These are phyloP conservation scores for Ptychodera flava DNA, from an alignment of 35 echinoderm and acorn worm species.

Conservation along the genomic window DNA sequence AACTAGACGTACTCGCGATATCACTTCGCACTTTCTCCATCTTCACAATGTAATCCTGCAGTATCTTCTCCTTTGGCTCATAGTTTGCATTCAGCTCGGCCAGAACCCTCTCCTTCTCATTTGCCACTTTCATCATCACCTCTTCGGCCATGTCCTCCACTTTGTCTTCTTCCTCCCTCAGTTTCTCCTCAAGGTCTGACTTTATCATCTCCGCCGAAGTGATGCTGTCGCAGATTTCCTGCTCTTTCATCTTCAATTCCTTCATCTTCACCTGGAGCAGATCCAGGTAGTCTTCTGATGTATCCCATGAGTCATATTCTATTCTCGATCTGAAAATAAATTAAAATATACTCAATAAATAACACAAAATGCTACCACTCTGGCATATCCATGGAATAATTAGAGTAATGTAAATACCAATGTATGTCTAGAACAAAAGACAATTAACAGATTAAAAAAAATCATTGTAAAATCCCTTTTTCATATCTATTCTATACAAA, in stretches of 20 bases:
- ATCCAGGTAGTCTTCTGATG: background rate
- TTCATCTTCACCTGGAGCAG: background rate
- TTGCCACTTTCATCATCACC: background rate
- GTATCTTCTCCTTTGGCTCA: background rate
- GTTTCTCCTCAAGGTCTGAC: background rate
- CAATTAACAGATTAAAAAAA: too few relatives aligned
- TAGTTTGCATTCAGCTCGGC: background rate
- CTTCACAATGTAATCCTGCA: background rate
- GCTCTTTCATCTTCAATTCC: background rate
- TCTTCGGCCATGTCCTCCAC: background rate
- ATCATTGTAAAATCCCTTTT: too few relatives aligned
- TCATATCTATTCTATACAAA: too few relatives aligned
- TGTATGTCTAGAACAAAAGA: too few relatives aligned
- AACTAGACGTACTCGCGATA: background rate
- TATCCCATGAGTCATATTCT: too few relatives aligned
- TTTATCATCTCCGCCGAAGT: background rate
- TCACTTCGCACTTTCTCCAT: background rate
- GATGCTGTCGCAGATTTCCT: background rate
- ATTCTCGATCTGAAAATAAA: too few relatives aligned
- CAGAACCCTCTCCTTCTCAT: background rate
- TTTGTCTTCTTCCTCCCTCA: background rate
- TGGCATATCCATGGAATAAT: too few relatives aligned
- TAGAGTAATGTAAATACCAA: too few relatives aligned
- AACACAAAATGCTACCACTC: too few relatives aligned
- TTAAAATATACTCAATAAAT: too few relatives aligned